Conservation (phyloP, 2,797 vertebrate species). For the Mallotus villosus region DNA sequence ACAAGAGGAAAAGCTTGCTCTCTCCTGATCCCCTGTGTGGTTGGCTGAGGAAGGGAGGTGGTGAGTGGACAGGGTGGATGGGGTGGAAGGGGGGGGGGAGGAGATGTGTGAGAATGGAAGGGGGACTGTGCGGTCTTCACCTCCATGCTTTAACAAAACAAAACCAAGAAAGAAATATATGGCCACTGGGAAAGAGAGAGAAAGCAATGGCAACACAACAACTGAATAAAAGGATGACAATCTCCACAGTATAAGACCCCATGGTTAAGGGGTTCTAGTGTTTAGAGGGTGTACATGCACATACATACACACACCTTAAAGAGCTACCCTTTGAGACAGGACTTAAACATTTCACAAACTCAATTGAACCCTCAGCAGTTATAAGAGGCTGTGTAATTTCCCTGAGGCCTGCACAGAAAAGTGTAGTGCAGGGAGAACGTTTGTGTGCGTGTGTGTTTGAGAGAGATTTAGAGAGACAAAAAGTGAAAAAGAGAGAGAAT, state of each 20-base stretch:
- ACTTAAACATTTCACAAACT: constrained; percentile 56
- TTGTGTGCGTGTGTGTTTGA: no score
- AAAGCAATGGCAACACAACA: constrained; percentile 45
- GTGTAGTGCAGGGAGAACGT: constrained; percentile 26
- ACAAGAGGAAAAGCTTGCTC: constrained; percentile 52
- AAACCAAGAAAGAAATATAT: constrained; percentile 23
- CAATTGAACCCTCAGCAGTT: constrained; percentile 40
- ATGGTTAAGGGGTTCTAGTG: constrained; percentile 18
- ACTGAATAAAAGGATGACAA: constrained; percentile 46
- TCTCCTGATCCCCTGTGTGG: constrained; percentile 39
- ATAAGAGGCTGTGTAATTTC: constrained; percentile 50
- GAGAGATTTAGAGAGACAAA: background rate
- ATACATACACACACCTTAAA: constrained; percentile 39
- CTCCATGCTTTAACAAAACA: constrained; percentile 54
- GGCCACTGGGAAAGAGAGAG: constrained; percentile 25
- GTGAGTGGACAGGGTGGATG: background rate
- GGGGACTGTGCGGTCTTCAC: constrained; percentile 19
- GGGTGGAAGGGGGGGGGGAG: constrained; percentile 1
- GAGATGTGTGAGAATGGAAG: constrained; percentile 26
- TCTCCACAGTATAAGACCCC: constrained; percentile 27
- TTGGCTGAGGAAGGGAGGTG: background rate
- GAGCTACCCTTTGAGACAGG: constrained; percentile 43
- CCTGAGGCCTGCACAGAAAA: constrained; percentile 46
- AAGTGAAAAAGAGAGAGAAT: background rate
- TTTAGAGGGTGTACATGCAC: constrained; percentile 21